Conservation (phyloP, 2,888 invertebrate genomes). For the Epirrhoe tristata region DNA sequence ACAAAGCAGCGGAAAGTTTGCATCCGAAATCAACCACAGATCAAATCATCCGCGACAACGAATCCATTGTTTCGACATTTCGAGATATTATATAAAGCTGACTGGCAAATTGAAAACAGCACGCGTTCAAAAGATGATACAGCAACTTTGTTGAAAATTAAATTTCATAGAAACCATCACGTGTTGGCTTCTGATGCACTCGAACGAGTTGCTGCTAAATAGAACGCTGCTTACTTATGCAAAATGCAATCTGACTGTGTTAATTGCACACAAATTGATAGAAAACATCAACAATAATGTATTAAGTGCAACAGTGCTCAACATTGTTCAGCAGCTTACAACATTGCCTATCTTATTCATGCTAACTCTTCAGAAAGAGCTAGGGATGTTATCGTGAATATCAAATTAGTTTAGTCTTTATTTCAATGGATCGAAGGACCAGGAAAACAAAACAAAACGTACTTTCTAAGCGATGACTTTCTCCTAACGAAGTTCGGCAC, state of each 20-base stretch:
- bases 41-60: slow-evolving; percentile 52
- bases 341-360: slow-evolving; percentile 1
- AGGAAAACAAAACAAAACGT: slow-evolving; percentile 71
- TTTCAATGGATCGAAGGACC: slow-evolving; percentile 56
- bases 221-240: slow-evolving; percentile 65
- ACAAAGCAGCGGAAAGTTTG: slow-evolving; percentile 68
- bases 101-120: slow-evolving; percentile 37
- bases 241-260: slow-evolving; percentile 66
- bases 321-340: slow-evolving; percentile 16
- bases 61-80: slow-evolving; percentile 45
- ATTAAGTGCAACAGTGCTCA: slow-evolving; percentile 5
- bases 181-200: slow-evolving; percentile 56
- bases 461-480: slow-evolving; percentile 78
- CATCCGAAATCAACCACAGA: slow-evolving; percentile 66
- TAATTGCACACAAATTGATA: slow-evolving; percentile 67
- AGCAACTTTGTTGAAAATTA: slow-evolving; percentile 52
- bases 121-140: slow-evolving; percentile 38
- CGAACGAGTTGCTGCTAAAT: slow-evolving; percentile 56
- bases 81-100: slow-evolving; percentile 38
- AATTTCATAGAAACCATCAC: slow-evolving; percentile 56
- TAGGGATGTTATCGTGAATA: slow-evolving; percentile 48
- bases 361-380: slow-evolving; percentile 8
- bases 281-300: slow-evolving; percentile 51
- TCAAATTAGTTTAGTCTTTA: slow-evolving; percentile 54
- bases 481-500: slow-evolving; percentile 68